These are phyloP conservation scores for Halcyon chelicuti DNA, from an alignment of 2,797 vertebrate species.

Conservation along the genomic window DNA sequence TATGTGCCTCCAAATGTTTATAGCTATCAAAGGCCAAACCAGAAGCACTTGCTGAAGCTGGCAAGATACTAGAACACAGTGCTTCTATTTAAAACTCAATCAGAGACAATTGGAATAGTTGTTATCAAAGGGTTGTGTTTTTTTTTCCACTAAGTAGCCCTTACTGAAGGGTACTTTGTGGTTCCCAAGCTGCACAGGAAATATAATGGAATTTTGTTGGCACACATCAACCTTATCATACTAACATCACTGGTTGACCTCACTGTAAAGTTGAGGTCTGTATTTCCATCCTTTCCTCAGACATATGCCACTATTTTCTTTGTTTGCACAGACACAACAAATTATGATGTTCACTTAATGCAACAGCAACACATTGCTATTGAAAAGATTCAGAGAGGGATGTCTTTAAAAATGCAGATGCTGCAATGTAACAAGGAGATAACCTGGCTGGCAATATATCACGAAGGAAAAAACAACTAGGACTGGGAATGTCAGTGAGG, in stretches of 20 bases:
- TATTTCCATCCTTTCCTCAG: background rate
- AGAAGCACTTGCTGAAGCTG: background rate
- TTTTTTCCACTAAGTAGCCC: background rate
- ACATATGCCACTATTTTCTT: background rate
- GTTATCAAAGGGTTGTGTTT: background rate
- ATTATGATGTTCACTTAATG: accelerated
- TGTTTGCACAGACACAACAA: background rate
- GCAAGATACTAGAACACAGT: background rate
- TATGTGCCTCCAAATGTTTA: accelerated
- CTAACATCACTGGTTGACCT: background rate
- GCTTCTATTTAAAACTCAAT: background rate
- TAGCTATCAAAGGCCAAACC: background rate
- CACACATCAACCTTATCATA: background rate
- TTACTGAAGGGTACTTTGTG: background rate
- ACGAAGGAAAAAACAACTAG: no score
- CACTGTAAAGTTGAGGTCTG: background rate
- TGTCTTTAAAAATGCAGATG: no score
- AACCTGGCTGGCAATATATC: no score
- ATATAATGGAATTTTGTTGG: background rate
- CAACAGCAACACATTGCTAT: background rate
- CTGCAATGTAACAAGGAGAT: no score
- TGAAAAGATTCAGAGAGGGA: no score
- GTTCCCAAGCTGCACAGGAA: background rate
- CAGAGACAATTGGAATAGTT: background rate
- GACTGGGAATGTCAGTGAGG: no score